Base-by-base conservation (phyloP, 1,140 invertebrate genomes). In the Rhagoletis pomonella region DNA sequence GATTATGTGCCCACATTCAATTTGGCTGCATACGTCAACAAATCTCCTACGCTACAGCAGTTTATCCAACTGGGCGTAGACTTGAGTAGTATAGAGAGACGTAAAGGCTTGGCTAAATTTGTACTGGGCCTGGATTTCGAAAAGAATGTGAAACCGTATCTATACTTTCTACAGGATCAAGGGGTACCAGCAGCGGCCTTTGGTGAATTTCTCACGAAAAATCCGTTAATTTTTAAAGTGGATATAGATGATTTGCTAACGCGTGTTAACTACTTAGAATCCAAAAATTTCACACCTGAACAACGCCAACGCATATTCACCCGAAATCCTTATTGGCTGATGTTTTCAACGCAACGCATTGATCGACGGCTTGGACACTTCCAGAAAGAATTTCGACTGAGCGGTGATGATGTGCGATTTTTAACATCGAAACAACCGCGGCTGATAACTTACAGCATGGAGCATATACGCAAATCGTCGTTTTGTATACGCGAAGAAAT, bases 51-150 rank as follows among this genome's bases (percentile, higher is more conserved):
- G 10, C 93, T 99, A 5, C 95, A 97, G 92, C 94, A 97, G 88
- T 92, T 99, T 3, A 93, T 98, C 0, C 95, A 97, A 90, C 92
- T 99, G 47, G 97, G 97, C 39, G 98, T 99, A 0, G 93, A 98
- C 92, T 94, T 99, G 55, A 94, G 96, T 90, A 95, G 95, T 93
- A 94, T 98, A 88, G 98, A 99, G 91, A 94, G 94, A 87, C 94
- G 95, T 19, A 93, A 94, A 17, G 94, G 95, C 3, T 91, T 96
- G 55, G 94, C 95, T 2, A 93, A 96, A 88, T 95, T 95, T 90
- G 93, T 99, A 86, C 90, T 99, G 1, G 93, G 94, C 89, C 91
- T 97, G 19, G 95, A 98, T 93, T 98, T 97, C 93, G 96, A 98
- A 39, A 94, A 93, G 87, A 95, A 98, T 91, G 94, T 99, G 2